Percentiles rank a stretch among this genome's conserved stretches.
Conservation (phyloP, 1,140 invertebrate genomes). For the Diorhabda sublineata region DNA sequence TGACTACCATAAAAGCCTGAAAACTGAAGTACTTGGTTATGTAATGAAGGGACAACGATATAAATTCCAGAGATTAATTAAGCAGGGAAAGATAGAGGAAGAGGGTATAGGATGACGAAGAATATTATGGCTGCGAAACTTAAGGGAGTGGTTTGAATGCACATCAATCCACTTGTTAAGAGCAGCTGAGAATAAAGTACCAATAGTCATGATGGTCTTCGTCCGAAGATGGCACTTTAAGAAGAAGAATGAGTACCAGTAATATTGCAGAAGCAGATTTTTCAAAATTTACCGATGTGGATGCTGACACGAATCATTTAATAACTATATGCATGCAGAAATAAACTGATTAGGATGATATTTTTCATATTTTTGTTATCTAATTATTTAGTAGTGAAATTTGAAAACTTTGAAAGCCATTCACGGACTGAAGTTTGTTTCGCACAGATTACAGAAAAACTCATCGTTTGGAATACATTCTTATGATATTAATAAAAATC, state of each 20-base stretch:
- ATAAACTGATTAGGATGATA: too few species aligned
- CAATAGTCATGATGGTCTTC: not conserved
- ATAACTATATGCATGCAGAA: too few species aligned
- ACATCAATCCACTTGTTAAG: not conserved
- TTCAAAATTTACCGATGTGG: not conserved
- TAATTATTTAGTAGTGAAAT: too few species aligned
- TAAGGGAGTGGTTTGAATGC: not conserved
- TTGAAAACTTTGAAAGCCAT: too few species aligned
- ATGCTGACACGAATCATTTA: too few species aligned
- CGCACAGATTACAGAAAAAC: too few species aligned
- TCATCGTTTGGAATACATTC: too few species aligned
- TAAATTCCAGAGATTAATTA: not conserved
- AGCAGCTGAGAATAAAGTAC: not conserved
- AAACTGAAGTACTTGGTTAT: not conserved
- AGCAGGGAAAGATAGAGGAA: not conserved
- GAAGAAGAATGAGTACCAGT: constrained; percentile 15
- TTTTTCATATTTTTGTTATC: too few species aligned
- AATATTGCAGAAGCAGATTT: constrained; percentile 11
- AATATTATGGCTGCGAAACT: not conserved
- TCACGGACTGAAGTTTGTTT: too few species aligned
- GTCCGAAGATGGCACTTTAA: not conserved
- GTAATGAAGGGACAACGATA: not conserved
- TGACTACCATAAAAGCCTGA: not conserved
- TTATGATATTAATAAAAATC: too few species aligned
- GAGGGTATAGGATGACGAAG: not conserved